Percentiles rank a stretch among this genome's conserved stretches.
These are phyloP conservation scores for Turnix velox DNA, from an alignment of 2,113 vertebrate genomes.

Conservation along the genomic window DNA sequence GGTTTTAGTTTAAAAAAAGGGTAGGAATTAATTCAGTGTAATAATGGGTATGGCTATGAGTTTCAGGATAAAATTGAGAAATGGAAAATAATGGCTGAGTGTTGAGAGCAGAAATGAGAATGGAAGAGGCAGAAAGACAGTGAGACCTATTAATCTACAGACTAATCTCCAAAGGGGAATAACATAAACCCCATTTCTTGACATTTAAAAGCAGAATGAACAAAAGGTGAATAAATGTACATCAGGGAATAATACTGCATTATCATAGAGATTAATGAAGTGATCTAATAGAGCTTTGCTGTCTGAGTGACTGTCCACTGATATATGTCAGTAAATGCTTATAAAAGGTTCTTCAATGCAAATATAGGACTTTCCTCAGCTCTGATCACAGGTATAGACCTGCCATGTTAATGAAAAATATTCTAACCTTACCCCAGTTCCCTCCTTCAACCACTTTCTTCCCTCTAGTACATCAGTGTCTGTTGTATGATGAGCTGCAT, in stretches of 20 bases:
- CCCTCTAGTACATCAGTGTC: neutral
- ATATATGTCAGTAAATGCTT: neutral
- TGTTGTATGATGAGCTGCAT: neutral
- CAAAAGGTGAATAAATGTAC: conserved; percentile 28
- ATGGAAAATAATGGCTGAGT: neutral
- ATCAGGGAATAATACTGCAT: conserved; percentile 2
- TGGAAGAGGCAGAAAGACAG: neutral
- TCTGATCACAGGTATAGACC: neutral
- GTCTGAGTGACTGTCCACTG: neutral
- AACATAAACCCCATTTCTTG: neutral
- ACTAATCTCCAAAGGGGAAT: conserved; percentile 13
- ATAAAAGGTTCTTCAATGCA: neutral
- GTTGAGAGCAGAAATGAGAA: neutral
- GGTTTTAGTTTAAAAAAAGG: neutral
- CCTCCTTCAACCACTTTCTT: neutral
- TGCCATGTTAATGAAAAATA: neutral
- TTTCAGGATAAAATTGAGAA: neutral
- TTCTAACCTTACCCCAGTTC: neutral
- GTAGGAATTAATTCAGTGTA: conserved; percentile 16
- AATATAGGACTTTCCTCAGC: neutral
- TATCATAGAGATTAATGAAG: neutral
- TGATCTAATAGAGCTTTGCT: neutral
- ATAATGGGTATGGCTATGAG: neutral
- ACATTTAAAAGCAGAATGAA: conserved; percentile 45
- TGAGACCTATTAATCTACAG: conserved; percentile 12